These are phyloP conservation scores for Zaprionus bogoriensis DNA, from an alignment of 2,888 invertebrate genomes.

Conservation along the genomic window DNA sequence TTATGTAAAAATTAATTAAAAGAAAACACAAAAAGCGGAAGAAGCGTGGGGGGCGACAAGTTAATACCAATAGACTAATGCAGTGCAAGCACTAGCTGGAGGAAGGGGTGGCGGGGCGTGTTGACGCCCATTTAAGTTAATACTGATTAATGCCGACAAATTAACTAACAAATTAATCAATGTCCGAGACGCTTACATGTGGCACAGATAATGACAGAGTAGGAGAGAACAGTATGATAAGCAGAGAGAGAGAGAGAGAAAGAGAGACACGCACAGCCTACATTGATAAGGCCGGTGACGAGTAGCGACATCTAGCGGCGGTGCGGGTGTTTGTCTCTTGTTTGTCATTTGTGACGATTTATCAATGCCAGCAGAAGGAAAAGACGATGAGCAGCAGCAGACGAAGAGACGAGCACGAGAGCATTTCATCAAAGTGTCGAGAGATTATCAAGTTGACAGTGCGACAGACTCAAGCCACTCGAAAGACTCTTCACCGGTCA, in stretches of 20 bases:
- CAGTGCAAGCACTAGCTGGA: conserved; percentile 13
- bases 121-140: conserved; percentile 73
- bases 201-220: conserved; percentile 38
- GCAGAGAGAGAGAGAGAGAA: conserved; percentile 15
- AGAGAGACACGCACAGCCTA: conserved; percentile 36
- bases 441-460: conserved; percentile 73
- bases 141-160: conserved; percentile 77
- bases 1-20: conserved; percentile 55
- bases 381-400: conserved; percentile 14
- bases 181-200: conserved; percentile 69
- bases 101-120: conserved; percentile 30
- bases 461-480: conserved; percentile 22
- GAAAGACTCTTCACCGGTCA: conserved; percentile 16
- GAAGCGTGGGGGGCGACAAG: conserved; percentile 5
- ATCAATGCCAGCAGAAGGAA: conserved; percentile 65
- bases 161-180: conserved; percentile 77
- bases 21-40: conserved; percentile 12
- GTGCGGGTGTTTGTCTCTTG: conserved; percentile 43
- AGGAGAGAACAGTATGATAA: too few species aligned
- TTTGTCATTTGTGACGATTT: conserved; percentile 73
- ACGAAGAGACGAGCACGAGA: conserved; percentile 42
- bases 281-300: conserved; percentile 52
- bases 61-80: conserved; percentile 44
- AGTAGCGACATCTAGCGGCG: conserved; percentile 62
- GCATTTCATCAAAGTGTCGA: conserved; percentile 79